These are phyloP conservation scores for Phyto melanocephala DNA, from an alignment of 2,888 invertebrate genomes.

Conservation along the genomic window DNA sequence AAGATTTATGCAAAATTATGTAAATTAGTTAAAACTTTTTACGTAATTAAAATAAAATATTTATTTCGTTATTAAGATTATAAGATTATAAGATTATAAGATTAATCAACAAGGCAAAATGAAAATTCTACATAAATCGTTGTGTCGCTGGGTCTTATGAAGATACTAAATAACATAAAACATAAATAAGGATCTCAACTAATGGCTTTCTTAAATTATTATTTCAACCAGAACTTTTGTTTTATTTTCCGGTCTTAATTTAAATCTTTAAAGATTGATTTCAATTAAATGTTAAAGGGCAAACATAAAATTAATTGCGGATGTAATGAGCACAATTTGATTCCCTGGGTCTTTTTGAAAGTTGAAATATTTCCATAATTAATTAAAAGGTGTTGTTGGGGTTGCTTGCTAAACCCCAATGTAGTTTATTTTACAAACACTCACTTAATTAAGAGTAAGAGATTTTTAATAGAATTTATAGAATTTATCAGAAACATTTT, in stretches of 20 bases:
- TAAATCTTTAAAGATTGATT: slow-evolving; percentile 53
- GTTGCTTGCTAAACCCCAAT: too few species aligned
- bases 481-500: too few species aligned
- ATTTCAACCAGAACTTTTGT: background rate
- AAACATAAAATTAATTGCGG: slow-evolving; percentile 42
- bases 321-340: slow-evolving; percentile 15
- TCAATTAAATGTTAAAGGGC: slow-evolving; percentile 54
- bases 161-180: too few species aligned
- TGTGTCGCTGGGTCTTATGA: too few species aligned
- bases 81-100: too few species aligned
- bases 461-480: too few species aligned
- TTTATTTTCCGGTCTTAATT: background rate
- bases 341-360: background rate
- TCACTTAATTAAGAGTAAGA: too few species aligned
- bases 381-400: background rate
- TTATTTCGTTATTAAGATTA: slow-evolving; percentile 65
- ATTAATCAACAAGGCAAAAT: too few species aligned
- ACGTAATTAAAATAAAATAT: slow-evolving; percentile 72
- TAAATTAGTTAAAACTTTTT: slow-evolving; percentile 77
- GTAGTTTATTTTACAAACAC: too few species aligned
- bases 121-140: too few species aligned
- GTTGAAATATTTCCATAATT: slow-evolving; percentile 21
- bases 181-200: slow-evolving; percentile 13
- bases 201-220: background rate
- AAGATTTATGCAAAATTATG: slow-evolving; percentile 73